These are phyloP conservation scores for Harpagoxenus sublaevis DNA, from an alignment of 2,888 invertebrate species.

Conservation along the genomic window DNA sequence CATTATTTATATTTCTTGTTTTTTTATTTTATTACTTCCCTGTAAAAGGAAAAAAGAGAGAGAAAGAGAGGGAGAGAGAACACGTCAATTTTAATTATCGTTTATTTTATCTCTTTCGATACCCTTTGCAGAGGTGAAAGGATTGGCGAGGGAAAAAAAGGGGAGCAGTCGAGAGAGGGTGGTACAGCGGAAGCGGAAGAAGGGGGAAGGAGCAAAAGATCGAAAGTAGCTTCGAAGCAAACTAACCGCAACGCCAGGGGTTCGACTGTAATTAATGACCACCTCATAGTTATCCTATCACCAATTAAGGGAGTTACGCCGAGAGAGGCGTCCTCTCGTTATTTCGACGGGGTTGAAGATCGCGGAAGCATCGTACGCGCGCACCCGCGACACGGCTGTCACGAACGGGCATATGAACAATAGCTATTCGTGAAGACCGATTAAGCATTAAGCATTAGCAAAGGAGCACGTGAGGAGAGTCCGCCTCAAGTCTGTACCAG, in stretches of 20 bases:
- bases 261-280: slow-evolving; percentile 62
- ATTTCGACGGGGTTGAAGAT: slow-evolving; percentile 55
- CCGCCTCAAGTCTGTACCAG: neutral
- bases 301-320: slow-evolving; percentile 60
- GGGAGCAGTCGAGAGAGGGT: neutral
- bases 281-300: slow-evolving; percentile 59
- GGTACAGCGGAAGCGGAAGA: slow-evolving; percentile 11
- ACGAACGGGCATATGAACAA: slow-evolving; percentile 62
- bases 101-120: slow-evolving; percentile 32
- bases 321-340: slow-evolving; percentile 55
- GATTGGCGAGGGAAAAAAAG: slow-evolving; percentile 20
- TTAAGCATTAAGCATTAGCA: slow-evolving; percentile 69
- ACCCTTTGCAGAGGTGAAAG: slow-evolving; percentile 56
- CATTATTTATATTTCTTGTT: neutral
- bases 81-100: slow-evolving; percentile 53
- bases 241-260: slow-evolving; percentile 27
- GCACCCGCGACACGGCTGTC: slow-evolving; percentile 22
- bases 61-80: neutral
- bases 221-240: slow-evolving; percentile 52
- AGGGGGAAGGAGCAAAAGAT: slow-evolving; percentile 15
- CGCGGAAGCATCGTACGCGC: slow-evolving; percentile 22
- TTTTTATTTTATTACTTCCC: neutral
- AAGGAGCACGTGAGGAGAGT: slow-evolving; percentile 34
- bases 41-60: neutral
- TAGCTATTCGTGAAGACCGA: slow-evolving; percentile 61